A percentile compares a stretch with the other conserved stretches of the same genome.
These are phyloP conservation scores for Leuciscus idus DNA, from an alignment of 2,113 vertebrate genomes.

Conservation along the genomic window DNA sequence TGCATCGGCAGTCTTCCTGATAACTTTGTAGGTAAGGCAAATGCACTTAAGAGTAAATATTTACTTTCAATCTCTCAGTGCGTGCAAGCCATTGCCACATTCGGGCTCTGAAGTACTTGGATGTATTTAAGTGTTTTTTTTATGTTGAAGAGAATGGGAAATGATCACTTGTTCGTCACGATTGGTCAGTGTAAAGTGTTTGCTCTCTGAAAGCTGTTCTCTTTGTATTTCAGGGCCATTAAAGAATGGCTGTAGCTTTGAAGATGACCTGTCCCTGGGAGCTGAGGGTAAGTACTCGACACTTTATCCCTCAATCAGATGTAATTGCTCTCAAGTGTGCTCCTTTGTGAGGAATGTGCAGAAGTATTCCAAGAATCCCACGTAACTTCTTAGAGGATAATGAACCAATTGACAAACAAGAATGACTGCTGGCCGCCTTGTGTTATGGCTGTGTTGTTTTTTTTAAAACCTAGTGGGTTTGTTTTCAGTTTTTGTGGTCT, in stretches of 20 bases:
- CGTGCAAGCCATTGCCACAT: not conserved
- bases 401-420: not conserved
- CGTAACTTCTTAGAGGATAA: not conserved
- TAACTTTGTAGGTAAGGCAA: not conserved
- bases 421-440: not conserved
- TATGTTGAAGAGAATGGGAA: slow-evolving; percentile 19
- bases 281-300: slow-evolving; percentile 87
- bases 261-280: slow-evolving; percentile 98
- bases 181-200: not conserved
- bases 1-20: not conserved
- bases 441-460: not conserved
- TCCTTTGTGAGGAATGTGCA: not conserved
- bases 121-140: not conserved
- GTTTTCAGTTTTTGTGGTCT: not conserved
- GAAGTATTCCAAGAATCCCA: not conserved
- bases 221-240: slow-evolving; percentile 75
- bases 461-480: not conserved
- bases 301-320: slow-evolving; percentile 16
- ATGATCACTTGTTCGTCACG: not conserved
- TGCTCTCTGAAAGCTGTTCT: slow-evolving; percentile 21
- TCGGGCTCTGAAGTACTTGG: not conserved
- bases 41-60: slow-evolving; percentile 21
- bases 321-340: slow-evolving; percentile 17
- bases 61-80: slow-evolving; percentile 2
- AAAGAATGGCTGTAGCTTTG: slow-evolving; percentile 96